These are phyloP conservation scores for Zaprionus gabonicus DNA, from an alignment of 1,140 invertebrate species.

Conservation along the genomic window DNA sequence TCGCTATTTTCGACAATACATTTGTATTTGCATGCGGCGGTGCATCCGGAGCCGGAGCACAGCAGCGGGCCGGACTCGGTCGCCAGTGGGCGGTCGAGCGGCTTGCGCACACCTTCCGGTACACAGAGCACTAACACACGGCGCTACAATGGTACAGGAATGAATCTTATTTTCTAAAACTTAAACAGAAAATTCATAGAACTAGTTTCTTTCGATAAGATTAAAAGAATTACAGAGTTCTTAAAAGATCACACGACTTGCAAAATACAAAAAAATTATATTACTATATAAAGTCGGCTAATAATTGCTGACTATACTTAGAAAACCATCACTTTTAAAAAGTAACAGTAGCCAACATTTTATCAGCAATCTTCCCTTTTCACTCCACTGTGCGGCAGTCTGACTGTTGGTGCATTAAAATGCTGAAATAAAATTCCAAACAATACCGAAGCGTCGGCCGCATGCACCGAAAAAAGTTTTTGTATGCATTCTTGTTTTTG, in stretches of 20 bases:
- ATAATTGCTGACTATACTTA: no score
- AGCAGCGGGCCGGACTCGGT: constrained; percentile 47
- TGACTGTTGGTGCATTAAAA: constrained; percentile 74
- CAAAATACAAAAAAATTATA: no score
- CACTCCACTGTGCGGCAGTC: constrained; percentile 42
- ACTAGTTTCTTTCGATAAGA: no score
- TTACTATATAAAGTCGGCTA: no score
- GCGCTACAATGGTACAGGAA: constrained; percentile 20
- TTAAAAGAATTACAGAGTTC: no score
- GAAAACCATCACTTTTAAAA: no score
- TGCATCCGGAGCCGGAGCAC: constrained; percentile 61
- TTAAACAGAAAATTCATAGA: background rate
- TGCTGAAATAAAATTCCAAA: constrained; percentile 82
- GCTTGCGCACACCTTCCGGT: constrained; percentile 76
- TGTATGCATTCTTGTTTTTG: constrained; percentile 57
- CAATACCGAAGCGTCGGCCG: constrained; percentile 73
- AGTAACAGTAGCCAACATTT: background rate
- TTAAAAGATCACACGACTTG: no score
- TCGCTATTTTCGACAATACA: constrained; percentile 80
- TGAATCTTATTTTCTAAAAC: background rate
- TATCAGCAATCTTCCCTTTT: background rate
- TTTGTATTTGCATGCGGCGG: constrained; percentile 79
- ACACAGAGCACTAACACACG: constrained; percentile 54
- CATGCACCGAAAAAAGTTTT: constrained; percentile 52
- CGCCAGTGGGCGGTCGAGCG: constrained; percentile 40